Evolutionary conservation across 2,113 vertebrate genomes (phyloP).

Genomic region (Urocynchramus pylzowi): DNA sequence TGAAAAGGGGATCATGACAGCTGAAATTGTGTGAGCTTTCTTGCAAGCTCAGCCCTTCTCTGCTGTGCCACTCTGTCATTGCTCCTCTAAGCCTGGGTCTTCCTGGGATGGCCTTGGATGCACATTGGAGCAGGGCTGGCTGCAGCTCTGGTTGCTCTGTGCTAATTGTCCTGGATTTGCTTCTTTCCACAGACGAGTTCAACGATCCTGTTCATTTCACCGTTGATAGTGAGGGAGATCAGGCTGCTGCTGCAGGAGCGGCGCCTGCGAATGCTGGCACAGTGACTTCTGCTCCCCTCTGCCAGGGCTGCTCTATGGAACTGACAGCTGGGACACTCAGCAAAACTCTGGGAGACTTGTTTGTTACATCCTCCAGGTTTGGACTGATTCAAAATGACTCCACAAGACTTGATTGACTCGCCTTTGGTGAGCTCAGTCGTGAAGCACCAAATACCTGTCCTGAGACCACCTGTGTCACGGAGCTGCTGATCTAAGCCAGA

Average conservation of each 20-base stretch:
- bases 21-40: neutral
- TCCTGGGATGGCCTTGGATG: neutral
- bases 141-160: neutral
- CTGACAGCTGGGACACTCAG: neutral
- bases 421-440: neutral
- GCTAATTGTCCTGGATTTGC: neutral
- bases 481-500: neutral
- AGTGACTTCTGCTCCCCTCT: constrained; percentile 31
- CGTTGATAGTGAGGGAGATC: constrained; percentile 80
- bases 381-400: neutral
- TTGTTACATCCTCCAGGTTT: neutral
- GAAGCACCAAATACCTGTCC: neutral
- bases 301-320: neutral
- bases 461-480: neutral
- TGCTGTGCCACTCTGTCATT: neutral
- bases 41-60: neutral
- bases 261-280: constrained; percentile 12
- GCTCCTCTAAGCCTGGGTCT: neutral
- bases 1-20: neutral
- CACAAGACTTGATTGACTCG: neutral
- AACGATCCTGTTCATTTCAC: constrained; percentile 86
- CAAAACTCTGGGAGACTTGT: neutral
- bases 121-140: rapidly evolving
- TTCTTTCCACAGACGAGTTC: constrained; percentile 80
- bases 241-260: constrained; percentile 71